Conservation (phyloP, 2,113 vertebrate genomes). For the Lota lota region DNA sequence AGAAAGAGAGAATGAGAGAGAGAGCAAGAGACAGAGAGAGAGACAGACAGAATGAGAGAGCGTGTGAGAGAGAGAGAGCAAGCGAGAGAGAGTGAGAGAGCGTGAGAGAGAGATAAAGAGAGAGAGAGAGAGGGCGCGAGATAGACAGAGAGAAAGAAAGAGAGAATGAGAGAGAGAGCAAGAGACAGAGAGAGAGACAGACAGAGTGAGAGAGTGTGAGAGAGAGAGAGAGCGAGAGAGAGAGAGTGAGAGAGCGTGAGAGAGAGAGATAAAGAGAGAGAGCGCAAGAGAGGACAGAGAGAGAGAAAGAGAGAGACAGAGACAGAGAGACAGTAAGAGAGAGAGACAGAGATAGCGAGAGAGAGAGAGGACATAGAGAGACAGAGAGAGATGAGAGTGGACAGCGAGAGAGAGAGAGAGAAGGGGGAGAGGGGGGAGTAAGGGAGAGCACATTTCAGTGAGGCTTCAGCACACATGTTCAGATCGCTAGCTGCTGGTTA, state of each 20-base stretch:
- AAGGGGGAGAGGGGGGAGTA: not conserved
- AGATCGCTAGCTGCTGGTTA: constrained; percentile 63
- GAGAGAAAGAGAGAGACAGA: constrained; percentile 8
- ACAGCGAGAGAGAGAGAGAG: not conserved
- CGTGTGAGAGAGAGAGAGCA: constrained; percentile 29
- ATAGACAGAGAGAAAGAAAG: constrained; percentile 46
- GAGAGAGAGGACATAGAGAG: constrained; percentile 27
- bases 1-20: constrained; percentile 12
- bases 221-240: constrained; percentile 22
- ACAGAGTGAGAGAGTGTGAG: constrained; percentile 1
- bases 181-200: constrained; percentile 11
- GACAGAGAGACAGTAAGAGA: too few relatives aligned
- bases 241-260: constrained; percentile 44
- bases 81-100: constrained; percentile 11
- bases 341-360: constrained; percentile 49
- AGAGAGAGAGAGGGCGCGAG: constrained; percentile 6
- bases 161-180: constrained; percentile 29
- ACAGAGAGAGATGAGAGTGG: constrained; percentile 11
- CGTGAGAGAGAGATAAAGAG: constrained; percentile 8
- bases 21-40: constrained; percentile 41
- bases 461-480: constrained; percentile 54
- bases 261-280: constrained; percentile 24
- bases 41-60: constrained; percentile 37
- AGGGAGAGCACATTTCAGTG: constrained; percentile 53
- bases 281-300: constrained; percentile 6